Evolutionary conservation across 2,888 invertebrate genomes (phyloP), one percentile per base, ranked within the genome.

Genomic region (Chouioia cunea): DNA sequence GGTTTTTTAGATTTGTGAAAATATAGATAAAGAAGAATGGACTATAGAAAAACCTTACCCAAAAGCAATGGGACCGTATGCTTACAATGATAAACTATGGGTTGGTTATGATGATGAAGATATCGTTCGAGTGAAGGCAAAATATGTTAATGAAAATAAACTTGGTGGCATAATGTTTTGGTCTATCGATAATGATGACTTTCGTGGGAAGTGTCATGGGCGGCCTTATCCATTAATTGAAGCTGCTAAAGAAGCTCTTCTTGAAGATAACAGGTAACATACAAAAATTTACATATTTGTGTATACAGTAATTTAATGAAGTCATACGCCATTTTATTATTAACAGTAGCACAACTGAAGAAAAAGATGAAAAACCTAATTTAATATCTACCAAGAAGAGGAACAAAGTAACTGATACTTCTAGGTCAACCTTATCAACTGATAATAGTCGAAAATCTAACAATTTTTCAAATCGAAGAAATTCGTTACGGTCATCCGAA

Each of bases 121-220:
- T 12, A 95, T 95, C 57, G 94, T 94, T 0, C 90, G 89, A 80
- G 91, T 90, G 81, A 96, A 97, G 88, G 92, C 94, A 0, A 90
- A 92, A 78, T 97, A 95, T 81, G 96, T 95, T 0, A 93, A 92
- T 44, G 92, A 95, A 72, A 92, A 93, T 76, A 91, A 91, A 64
- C 88, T 97, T 23, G 97, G 97, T 78, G 97, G 97, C 81, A 94
- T 95, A 60, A 95, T 95, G 95, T 94, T 94, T 86, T 95, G 95
- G 95, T 94, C 96, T 0, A 93, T 97, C 77, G 97, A 97, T 86
- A 97, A 96, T 83, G 97, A 97, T 76, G 97, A 97, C 82, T 97
- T 97, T 88, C 90, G 96, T 57, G 97, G 97, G n/a, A 90, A 89
- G 46, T 97, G 97, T 82, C 93, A 93, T 76, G 93, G 90, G 27